Conservation (phyloP, 1,140 invertebrate genomes). For the Glossosoma conforme region DNA sequence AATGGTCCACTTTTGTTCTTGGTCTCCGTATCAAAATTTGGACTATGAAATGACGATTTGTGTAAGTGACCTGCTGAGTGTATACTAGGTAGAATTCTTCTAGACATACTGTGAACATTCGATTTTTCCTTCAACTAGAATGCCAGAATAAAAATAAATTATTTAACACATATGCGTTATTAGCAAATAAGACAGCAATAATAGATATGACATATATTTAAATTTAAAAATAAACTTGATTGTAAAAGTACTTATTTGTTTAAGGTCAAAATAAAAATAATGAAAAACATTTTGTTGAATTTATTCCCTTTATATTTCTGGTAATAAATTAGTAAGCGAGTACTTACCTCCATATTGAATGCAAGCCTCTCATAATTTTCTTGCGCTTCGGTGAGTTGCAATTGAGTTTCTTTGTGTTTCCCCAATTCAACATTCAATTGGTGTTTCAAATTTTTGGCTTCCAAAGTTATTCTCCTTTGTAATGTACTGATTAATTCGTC, state of each 20-base stretch:
- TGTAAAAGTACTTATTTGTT: too few relatives aligned
- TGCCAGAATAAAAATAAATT: slow-evolving; percentile 38
- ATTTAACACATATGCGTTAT: not conserved
- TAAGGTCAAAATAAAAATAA: too few relatives aligned
- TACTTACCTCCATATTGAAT: slow-evolving; percentile 50
- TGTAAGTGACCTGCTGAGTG: not conserved
- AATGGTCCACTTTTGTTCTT: slow-evolving; percentile 3
- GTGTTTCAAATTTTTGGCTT: slow-evolving; percentile 66
- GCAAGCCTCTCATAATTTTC: slow-evolving; percentile 56
- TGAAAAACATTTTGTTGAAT: too few relatives aligned
- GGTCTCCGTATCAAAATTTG: not conserved
- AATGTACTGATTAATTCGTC: slow-evolving; percentile 64
- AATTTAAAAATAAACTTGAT: too few relatives aligned
- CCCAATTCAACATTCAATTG: slow-evolving; percentile 62
- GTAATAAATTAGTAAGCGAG: slow-evolving; percentile 33
- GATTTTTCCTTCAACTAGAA: slow-evolving; percentile 28
- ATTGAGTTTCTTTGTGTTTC: slow-evolving; percentile 65
- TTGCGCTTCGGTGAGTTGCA: slow-evolving; percentile 58
- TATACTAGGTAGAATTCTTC: slow-evolving; percentile 14
- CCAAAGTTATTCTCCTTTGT: slow-evolving; percentile 61
- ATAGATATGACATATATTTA: too few relatives aligned
- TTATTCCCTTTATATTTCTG: too few relatives aligned
- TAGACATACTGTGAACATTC: slow-evolving; percentile 14
- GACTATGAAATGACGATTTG: slow-evolving; percentile 6
- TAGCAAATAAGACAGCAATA: too few relatives aligned